A percentile compares a stretch with the other conserved stretches of the same genome.
Conservation (phyloP, 2,888 invertebrate species). For the Zonitis immaculata region DNA sequence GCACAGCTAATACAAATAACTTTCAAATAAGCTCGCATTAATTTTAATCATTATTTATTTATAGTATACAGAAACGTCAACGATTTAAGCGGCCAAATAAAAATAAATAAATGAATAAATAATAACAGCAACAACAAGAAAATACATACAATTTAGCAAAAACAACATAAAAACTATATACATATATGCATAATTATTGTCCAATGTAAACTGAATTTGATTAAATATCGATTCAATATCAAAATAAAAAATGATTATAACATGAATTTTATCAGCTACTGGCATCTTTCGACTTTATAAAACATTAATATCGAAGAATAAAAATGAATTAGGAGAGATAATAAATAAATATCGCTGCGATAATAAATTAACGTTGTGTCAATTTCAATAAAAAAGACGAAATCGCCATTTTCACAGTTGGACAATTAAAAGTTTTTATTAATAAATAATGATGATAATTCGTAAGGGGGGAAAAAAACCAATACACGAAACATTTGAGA, state of each 20-base stretch:
- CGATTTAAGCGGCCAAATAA: not conserved
- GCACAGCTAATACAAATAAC: conserved; percentile 2
- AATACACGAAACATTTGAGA: conserved; percentile 9
- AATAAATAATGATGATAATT: too few species aligned
- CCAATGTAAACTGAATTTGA: conserved; percentile 1
- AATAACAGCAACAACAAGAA: not conserved
- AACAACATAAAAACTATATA: too few species aligned
- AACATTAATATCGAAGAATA: too few species aligned
- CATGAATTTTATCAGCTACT: not conserved
- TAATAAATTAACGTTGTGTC: not conserved
- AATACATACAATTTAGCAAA: too few species aligned
- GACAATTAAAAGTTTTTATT: not conserved
- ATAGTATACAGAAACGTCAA: too few species aligned
- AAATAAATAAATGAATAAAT: not conserved
- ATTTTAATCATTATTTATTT: conserved; percentile 1
- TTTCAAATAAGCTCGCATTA: conserved; percentile 2
- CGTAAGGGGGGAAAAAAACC: too few species aligned
- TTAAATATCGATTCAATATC: conserved; percentile 12
- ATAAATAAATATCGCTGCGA: too few species aligned
- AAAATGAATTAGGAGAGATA: too few species aligned
- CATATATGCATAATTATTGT: too few species aligned
- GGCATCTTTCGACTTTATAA: too few species aligned
- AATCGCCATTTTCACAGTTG: not conserved
- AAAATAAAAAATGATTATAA: not conserved
- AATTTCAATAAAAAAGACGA: not conserved